Evolutionary conservation across 2,888 invertebrate species (phyloP).

Genomic region (Ctena decussata): DNA sequence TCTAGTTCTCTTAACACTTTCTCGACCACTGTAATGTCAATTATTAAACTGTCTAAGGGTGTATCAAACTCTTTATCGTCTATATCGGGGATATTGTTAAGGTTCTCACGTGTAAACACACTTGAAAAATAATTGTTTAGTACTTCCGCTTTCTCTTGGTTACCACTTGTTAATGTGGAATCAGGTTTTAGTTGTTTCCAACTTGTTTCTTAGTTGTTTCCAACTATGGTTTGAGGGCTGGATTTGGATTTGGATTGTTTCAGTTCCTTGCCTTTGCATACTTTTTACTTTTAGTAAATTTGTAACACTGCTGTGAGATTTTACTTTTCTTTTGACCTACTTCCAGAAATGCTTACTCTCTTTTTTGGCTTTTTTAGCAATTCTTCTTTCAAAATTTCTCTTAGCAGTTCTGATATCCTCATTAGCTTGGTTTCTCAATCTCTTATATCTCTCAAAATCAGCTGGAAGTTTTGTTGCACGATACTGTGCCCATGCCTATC

Average conservation of each 20-base stretch:
- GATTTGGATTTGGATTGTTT: too few species aligned
- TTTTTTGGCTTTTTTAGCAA: constrained; percentile 10
- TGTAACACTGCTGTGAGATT: not conserved
- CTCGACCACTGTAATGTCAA: not conserved
- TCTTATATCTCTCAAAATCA: constrained; percentile 20
- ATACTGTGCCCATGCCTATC: constrained; percentile 14
- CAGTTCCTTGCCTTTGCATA: too few species aligned
- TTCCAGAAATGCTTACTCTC: constrained; percentile 29
- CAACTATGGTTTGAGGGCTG: too few species aligned
- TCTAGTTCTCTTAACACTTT: constrained; percentile 13
- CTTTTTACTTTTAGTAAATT: too few species aligned
- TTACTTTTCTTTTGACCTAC: constrained; percentile 17
- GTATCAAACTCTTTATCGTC: not conserved
- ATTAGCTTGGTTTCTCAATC: not conserved
- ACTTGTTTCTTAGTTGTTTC: too few species aligned
- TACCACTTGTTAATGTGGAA: not conserved
- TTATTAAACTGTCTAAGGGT: not conserved
- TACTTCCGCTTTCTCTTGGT: constrained; percentile 26
- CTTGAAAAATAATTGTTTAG: constrained; percentile 17
- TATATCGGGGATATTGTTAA: constrained; percentile 10
- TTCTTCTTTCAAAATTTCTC: not conserved
- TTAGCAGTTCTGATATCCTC: constrained; percentile 4
- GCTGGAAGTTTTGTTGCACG: not conserved
- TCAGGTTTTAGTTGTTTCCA: too few species aligned
- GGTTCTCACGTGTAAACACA: constrained; percentile 27